These are phyloP conservation scores for Geotrupes spiniger DNA, from an alignment of 2,888 invertebrate species.

Conservation along the genomic window DNA sequence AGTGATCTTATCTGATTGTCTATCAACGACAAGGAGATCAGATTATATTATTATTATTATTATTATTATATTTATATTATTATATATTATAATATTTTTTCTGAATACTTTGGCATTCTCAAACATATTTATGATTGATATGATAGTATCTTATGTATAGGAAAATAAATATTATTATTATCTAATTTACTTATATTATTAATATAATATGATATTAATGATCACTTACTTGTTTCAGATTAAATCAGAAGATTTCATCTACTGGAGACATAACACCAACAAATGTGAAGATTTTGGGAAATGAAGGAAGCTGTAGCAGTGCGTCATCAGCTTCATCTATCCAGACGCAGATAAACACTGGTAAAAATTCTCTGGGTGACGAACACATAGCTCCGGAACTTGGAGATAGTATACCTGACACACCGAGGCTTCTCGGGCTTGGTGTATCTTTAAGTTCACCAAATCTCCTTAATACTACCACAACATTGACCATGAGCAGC, in stretches of 20 bases:
- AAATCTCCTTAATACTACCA: slow-evolving; percentile 45
- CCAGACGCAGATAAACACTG: slow-evolving; percentile 34
- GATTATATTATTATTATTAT: too few species aligned
- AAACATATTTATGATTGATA: too few species aligned
- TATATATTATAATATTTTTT: too few species aligned
- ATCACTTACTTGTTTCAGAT: too few species aligned
- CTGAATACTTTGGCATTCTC: too few species aligned
- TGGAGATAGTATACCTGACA: slow-evolving; percentile 27
- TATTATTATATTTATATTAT: too few species aligned
- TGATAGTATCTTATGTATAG: too few species aligned
- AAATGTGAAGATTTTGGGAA: not conserved
- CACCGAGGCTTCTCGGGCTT: slow-evolving; percentile 39
- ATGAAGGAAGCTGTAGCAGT: slow-evolving; percentile 26
- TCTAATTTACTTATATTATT: too few species aligned
- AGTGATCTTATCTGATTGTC: too few species aligned
- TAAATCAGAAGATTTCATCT: slow-evolving; percentile 1
- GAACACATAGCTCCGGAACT: slow-evolving; percentile 20
- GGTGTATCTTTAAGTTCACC: slow-evolving; percentile 48
- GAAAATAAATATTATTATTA: too few species aligned
- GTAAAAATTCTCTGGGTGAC: slow-evolving; percentile 25
- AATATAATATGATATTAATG: too few species aligned
- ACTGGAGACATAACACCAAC: slow-evolving; percentile 5
- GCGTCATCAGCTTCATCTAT: slow-evolving; percentile 35
- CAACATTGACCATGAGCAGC: slow-evolving; percentile 47
- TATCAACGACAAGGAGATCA: too few species aligned